phyloP scores from a whole-genome alignment of 1,140 invertebrate species.

The Pemphigus obesinymphae region DNA sequence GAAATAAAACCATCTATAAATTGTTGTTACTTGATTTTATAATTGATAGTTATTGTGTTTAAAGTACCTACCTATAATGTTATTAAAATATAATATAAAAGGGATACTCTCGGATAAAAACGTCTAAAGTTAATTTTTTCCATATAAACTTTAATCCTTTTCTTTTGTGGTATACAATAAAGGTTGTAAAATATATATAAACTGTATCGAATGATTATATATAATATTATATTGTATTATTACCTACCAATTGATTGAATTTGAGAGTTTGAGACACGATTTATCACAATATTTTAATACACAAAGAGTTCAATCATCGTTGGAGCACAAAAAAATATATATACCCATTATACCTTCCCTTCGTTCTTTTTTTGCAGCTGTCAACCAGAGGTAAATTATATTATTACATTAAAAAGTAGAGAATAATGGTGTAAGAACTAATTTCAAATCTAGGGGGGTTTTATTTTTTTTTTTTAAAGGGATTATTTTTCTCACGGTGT shows the following conservation, averaged over 20 bases:
- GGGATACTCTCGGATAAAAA: not conserved
- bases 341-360: no score
- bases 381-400: slow-evolving; percentile 6
- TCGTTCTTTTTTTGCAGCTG: slow-evolving; percentile 28
- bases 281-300: not conserved
- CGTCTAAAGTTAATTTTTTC: not conserved
- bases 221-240: not conserved
- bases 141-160: not conserved
- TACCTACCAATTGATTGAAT: not conserved
- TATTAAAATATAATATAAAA: not conserved
- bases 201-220: no score
- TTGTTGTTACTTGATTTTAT: not conserved
- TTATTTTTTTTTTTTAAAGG: not conserved
- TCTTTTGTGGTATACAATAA: not conserved
- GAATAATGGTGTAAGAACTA: not conserved
- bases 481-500: slow-evolving; percentile 4
- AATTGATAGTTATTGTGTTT: not conserved
- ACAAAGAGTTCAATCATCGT: slow-evolving; percentile 6
- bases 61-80: not conserved
- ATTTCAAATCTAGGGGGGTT: not conserved
- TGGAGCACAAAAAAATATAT: not conserved
- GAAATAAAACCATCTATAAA: not conserved
- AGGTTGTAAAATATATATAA: not conserved
- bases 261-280: not conserved
- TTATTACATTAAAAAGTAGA: slow-evolving; percentile 11